Conservation (phyloP, 1,140 invertebrate species). For the Aphelenchoides fujianensis region DNA sequence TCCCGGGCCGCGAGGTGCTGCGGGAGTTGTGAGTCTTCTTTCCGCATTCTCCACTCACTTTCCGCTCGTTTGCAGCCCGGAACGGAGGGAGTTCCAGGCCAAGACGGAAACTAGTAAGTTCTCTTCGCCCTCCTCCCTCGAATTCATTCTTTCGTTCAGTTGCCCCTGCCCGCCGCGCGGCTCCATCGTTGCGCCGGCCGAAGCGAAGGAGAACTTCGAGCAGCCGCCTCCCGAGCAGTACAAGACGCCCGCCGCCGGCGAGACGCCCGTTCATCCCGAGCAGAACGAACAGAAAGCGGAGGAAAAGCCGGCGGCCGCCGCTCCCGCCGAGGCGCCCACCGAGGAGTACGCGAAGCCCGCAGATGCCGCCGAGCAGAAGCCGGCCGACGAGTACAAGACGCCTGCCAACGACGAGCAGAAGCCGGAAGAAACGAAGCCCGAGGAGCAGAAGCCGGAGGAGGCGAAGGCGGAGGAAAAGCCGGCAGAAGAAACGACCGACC, state of each 20-base stretch:
- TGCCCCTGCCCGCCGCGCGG: conserved; percentile 12
- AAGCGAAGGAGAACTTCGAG: conserved; percentile 12
- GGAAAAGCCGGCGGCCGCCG: background rate
- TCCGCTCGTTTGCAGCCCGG: background rate
- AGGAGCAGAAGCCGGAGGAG: no score
- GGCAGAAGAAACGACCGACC: no score
- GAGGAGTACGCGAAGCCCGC: background rate
- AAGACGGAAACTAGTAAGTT: no score
- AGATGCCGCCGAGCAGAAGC: background rate
- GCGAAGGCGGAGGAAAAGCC: no score
- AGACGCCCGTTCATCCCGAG: no score
- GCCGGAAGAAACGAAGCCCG: no score
- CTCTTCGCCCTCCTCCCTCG: no score
- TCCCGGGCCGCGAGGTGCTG: background rate
- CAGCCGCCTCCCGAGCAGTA: background rate
- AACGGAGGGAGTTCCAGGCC: conserved; percentile 7
- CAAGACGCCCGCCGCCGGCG: no score
- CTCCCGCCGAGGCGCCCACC: no score
- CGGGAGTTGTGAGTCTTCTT: background rate
- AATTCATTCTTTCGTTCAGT: no score
- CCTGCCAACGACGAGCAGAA: background rate
- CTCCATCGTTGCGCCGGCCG: conserved; percentile 7
- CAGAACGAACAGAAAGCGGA: background rate
- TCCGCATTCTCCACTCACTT: background rate
- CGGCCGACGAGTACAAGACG: background rate